Base-by-base conservation (phyloP, 2,797 vertebrate genomes). In the Dallia pectoralis region DNA sequence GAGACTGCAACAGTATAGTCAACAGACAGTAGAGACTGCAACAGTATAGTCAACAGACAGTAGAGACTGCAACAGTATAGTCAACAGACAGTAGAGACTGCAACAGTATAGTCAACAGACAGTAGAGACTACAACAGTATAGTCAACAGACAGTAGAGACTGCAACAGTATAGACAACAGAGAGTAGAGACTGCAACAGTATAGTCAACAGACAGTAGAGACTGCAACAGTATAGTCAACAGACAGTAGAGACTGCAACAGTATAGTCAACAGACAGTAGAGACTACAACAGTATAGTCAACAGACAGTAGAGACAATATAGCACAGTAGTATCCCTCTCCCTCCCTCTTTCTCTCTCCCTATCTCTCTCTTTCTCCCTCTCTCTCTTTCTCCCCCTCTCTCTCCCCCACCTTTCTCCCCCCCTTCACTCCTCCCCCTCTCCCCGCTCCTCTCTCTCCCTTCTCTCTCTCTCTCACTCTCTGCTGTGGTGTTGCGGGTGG, bases 351-450 rank as follows among this genome's bases (percentile, higher is more conserved):
- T 70, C 32, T 70, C 6, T 22, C 33, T 14, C 47, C 68, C 70
- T 79, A 70, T 76, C 69, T 85, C 82, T 64, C 32, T 25, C 15
- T 22, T 44, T 33, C 2, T 66, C 36, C 76, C 66, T 53, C 73
- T 63, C 53, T 30, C 67, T 27, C 16, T 6, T 15, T 18, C 29
- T n/a, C n/a, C 32, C 40, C 51, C 1, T 65, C 33, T 77, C 53
- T 33, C 63, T 48, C 32, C 33, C 62, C 11, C 66, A 40, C 36
- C 40, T 36, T 11, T 44, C 18, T 29, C 22, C 66, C 16, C 30
- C 33, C 32, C n/a, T n/a, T n/a, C n/a, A n/a, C 33, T n/a, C 66
- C 30, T 44, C 33, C n/a, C 33, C 66, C 1, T 36, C 1, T 47
- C 18, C 29, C 40, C 65, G 16, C 12, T 33, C 29, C 65, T 18